Evolutionary conservation across 2,888 invertebrate genomes (phyloP), one percentile per base, ranked within the genome.

Genomic region (Oscheius sp.): DNA sequence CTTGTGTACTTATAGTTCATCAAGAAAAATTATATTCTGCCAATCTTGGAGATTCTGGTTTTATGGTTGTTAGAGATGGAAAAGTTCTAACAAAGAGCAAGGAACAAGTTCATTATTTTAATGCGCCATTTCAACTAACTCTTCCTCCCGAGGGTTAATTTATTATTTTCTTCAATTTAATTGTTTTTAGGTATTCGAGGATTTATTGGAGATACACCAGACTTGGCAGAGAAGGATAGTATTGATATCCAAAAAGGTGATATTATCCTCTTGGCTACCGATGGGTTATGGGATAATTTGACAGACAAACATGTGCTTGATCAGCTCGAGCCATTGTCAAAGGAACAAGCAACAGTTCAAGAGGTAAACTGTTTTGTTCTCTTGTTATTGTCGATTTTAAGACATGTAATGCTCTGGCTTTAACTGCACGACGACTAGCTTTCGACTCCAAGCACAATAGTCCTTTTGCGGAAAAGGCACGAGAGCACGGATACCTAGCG

Each of bases 21-120:
- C 91, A 93, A 80, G 92, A 92, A 83, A 94, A 93, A 82, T 91
- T 97, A 86, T 94, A 95, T 85, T 93, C 96, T 14, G 96, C 96
- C 61, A 97, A 97, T 89, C 93, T 97, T 80, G 97, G 97, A n/a
- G 97, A 97, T 89, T 95, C 95, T 86, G 97, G 97, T 14, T 96
- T 94, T 88, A 92, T 96, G 89, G 92, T 97, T 62, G 92, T 94
- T 66, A 90, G 95, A 24, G 90, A 90, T 59, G 94, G 94, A 22
- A 90, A 91, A 80, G 72, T 67, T 47, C 92, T 97, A 28, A 93
- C 94, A 86, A 91, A 93, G 73, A 95, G 95, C 3, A 93, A 93
- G 84, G 97, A 97, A 87, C 97, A 97, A 86, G 95, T 95, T 85
- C 97, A 97, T 88, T 96, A 96, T 89, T 97, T 97, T 88, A 97